These are phyloP conservation scores for Megalops cyprinoides DNA, from an alignment of 2,797 vertebrate species.

Conservation along the genomic window DNA sequence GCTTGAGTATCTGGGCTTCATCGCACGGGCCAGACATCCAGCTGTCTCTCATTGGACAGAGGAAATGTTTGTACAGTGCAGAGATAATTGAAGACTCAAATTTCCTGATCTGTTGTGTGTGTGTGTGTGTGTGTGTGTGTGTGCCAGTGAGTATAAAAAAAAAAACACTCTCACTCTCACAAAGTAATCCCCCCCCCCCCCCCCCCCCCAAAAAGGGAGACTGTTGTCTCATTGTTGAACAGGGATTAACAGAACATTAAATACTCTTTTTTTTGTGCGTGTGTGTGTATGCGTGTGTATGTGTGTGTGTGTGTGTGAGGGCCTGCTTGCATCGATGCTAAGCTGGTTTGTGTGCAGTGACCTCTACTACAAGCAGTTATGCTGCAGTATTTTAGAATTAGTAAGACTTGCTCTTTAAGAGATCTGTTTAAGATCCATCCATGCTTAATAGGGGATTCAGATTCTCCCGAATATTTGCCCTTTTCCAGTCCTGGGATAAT, in stretches of 20 bases:
- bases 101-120: background rate
- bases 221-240: background rate
- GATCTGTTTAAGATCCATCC: too few species aligned
- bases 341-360: background rate
- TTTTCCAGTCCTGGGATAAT: too few species aligned
- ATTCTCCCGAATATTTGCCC: too few species aligned
- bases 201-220: background rate
- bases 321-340: too few species aligned
- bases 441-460: too few species aligned
- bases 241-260: conserved; percentile 1
- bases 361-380: background rate
- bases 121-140: background rate
- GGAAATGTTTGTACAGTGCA: background rate
- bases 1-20: background rate
- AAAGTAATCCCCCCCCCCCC: background rate
- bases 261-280: background rate
- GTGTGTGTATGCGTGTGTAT: too few species aligned
- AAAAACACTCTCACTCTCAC: too few species aligned
- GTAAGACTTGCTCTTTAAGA: background rate
- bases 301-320: too few species aligned
- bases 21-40: too few species aligned
- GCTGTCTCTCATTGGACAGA: background rate
- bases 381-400: background rate
- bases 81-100: background rate
- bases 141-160: too few species aligned